phyloP scores from a whole-genome alignment of 2,797 vertebrate genomes.

The Coracias cyanogaster region DNA sequence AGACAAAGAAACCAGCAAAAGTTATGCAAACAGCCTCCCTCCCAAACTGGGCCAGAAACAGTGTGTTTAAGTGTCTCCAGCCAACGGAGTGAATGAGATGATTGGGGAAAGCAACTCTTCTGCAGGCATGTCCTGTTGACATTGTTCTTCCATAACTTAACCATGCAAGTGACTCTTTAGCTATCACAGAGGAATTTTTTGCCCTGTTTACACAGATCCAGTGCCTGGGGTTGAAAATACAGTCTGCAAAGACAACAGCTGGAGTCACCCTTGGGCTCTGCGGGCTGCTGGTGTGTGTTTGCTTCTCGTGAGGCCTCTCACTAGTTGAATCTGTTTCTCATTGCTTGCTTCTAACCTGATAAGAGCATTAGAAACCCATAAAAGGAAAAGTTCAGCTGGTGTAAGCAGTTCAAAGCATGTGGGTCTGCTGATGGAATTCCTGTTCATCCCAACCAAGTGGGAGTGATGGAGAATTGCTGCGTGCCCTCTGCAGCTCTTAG shows the following conservation, averaged over 20 bases:
- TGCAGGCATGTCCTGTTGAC: neutral
- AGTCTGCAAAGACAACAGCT: fast-evolving
- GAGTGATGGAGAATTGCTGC: neutral
- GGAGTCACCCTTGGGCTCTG: neutral
- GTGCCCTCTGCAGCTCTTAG: fast-evolving
- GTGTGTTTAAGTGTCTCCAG: neutral
- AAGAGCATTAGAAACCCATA: neutral
- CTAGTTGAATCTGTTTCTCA: neutral
- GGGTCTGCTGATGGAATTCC: neutral
- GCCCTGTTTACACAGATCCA: neutral
- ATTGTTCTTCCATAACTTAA: neutral
- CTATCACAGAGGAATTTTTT: neutral
- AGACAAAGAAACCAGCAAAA: neutral
- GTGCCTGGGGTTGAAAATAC: neutral
- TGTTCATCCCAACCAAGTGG: neutral
- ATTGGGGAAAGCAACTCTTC: neutral
- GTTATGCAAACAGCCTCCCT: neutral
- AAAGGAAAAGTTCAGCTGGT: neutral
- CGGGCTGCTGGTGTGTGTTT: neutral
- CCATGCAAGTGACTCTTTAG: neutral
- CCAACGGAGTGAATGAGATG: neutral
- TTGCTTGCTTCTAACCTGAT: neutral
- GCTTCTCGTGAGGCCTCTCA: fast-evolving
- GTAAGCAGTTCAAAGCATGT: neutral
- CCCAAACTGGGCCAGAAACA: neutral